These are phyloP conservation scores for Calliopum simillimum DNA, from an alignment of 2,888 invertebrate genomes.

Conservation along the genomic window DNA sequence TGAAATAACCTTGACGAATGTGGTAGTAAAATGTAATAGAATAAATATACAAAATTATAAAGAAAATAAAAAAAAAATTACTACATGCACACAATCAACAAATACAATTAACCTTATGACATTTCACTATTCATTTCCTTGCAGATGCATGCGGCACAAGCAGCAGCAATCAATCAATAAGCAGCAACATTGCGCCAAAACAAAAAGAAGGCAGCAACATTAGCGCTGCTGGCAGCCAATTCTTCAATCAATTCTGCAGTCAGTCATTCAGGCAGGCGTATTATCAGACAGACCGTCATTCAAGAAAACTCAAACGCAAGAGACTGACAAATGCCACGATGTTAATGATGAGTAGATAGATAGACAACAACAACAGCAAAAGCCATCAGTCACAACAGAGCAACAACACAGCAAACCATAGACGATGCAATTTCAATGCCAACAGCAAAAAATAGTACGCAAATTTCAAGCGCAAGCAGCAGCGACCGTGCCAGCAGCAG, in stretches of 20 bases:
- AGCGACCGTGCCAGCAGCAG: slow-evolving; percentile 1
- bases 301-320: background rate
- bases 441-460: slow-evolving; percentile 17
- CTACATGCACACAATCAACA: background rate
- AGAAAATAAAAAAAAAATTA: background rate
- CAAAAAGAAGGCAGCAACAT: background rate
- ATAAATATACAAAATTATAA: background rate
- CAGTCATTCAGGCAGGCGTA: background rate
- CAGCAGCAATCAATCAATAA: slow-evolving; percentile 26
- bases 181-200: background rate
- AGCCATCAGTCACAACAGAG: slow-evolving; percentile 20
- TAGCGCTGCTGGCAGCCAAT: slow-evolving; percentile 20
- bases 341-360: background rate
- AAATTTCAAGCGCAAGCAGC: slow-evolving; percentile 4
- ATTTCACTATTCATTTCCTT: background rate
- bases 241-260: slow-evolving; percentile 11
- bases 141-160: slow-evolving; percentile 5
- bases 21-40: background rate
- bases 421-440: slow-evolving; percentile 33
- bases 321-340: slow-evolving; percentile 15
- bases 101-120: slow-evolving; percentile 26
- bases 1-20: slow-evolving; percentile 23
- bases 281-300: background rate
- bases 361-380: slow-evolving; percentile 19
- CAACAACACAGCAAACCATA: slow-evolving; percentile 15